A percentile compares a stretch with the other conserved stretches of the same genome.
Conservation (phyloP, 2,113 vertebrate genomes). For the Oceanites oceanicus region DNA sequence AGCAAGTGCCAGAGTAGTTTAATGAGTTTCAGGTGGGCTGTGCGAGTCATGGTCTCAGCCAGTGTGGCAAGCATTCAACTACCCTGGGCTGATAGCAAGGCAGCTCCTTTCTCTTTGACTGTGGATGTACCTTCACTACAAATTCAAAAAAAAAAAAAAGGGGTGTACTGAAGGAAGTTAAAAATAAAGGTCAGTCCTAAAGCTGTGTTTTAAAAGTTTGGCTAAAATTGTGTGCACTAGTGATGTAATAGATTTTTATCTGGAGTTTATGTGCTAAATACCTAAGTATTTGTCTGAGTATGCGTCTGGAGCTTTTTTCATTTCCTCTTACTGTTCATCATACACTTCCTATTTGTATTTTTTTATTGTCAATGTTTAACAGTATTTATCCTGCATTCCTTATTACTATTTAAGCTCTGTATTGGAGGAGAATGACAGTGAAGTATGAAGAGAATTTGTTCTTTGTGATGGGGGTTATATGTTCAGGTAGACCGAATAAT, state of each 20-base stretch:
- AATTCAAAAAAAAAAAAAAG: background rate
- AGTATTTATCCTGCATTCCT: rapidly evolving
- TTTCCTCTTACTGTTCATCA: background rate
- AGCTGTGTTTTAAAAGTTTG: background rate
- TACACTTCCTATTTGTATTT: background rate
- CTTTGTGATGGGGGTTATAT: background rate
- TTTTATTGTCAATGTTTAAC: background rate
- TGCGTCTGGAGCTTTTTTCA: background rate
- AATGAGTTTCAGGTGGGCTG: background rate
- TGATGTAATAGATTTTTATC: background rate
- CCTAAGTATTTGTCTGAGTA: background rate
- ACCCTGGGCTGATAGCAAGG: background rate
- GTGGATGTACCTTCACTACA: background rate
- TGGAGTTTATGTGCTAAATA: background rate
- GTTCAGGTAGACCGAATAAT: background rate
- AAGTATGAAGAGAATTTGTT: background rate
- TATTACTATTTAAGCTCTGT: background rate
- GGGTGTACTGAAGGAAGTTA: background rate
- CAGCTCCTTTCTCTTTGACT: background rate
- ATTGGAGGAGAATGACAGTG: background rate
- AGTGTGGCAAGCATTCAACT: rapidly evolving
- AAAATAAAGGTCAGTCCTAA: background rate
- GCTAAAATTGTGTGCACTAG: background rate
- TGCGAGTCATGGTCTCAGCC: background rate
- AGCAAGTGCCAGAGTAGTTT: background rate